A percentile compares a stretch with the other conserved stretches of the same genome.
Evolutionary conservation across 1,140 invertebrate genomes (phyloP).

Genomic region (Micrasema minimum): DNA sequence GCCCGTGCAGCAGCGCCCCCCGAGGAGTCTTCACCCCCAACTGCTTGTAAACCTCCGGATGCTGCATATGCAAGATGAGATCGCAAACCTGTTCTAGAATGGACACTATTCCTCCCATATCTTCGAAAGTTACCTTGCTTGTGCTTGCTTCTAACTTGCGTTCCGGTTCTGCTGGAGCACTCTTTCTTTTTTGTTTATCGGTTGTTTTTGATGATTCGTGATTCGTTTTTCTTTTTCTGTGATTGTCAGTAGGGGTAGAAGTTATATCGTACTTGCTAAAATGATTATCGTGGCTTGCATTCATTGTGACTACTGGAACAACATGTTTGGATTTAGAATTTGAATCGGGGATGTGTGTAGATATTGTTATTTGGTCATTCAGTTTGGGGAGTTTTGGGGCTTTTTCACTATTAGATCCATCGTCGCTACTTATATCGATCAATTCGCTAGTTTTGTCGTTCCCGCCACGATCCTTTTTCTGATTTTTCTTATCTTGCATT

Average conservation of each 20-base stretch:
- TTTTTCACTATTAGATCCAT: slow-evolving; percentile 63
- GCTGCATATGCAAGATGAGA: slow-evolving; percentile 83
- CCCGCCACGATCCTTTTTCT: slow-evolving; percentile 54
- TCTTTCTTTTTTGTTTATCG: slow-evolving; percentile 3
- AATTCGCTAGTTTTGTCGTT: slow-evolving; percentile 64
- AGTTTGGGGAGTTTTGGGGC: slow-evolving; percentile 59
- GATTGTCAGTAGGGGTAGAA: not conserved
- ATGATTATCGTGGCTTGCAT: slow-evolving; percentile 33
- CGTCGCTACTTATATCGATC: slow-evolving; percentile 71
- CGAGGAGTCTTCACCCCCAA: slow-evolving; percentile 84
- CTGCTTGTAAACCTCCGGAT: slow-evolving; percentile 83
- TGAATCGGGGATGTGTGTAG: slow-evolving; percentile 57
- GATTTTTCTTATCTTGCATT: slow-evolving; percentile 63
- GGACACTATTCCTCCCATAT: slow-evolving; percentile 80
- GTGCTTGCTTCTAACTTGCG: not conserved
- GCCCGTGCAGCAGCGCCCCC: slow-evolving; percentile 90
- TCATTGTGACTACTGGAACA: slow-evolving; percentile 53
- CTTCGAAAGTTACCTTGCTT: slow-evolving; percentile 72
- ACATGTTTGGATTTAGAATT: slow-evolving; percentile 54
- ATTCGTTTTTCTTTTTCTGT: slow-evolving; percentile 23
- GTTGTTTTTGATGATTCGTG: slow-evolving; percentile 28
- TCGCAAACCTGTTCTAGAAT: slow-evolving; percentile 82
- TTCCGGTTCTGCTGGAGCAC: slow-evolving; percentile 54
- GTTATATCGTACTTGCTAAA: slow-evolving; percentile 9
- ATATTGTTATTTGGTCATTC: slow-evolving; percentile 63